Percentiles rank a stretch among this genome's conserved stretches.
These are phyloP conservation scores for Procapra przewalskii DNA, from an alignment of 2,113 vertebrate species.

Conservation along the genomic window DNA sequence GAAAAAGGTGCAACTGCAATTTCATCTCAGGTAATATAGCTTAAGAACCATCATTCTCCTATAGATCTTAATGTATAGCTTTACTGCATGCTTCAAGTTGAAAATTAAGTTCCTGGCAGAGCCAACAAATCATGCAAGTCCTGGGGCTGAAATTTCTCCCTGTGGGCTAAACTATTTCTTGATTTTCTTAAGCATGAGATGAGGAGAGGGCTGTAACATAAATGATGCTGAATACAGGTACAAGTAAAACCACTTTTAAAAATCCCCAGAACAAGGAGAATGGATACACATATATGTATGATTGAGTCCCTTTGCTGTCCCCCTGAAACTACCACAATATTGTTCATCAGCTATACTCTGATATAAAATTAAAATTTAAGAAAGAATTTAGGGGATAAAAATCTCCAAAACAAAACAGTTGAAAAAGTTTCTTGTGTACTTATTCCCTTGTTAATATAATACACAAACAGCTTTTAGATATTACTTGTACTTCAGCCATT, in stretches of 20 bases:
- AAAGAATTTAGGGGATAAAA: background rate
- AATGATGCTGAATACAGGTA: background rate
- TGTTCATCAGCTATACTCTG: background rate
- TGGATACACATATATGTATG: background rate
- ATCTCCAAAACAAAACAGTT: background rate
- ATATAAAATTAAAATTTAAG: background rate
- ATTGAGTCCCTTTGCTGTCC: background rate
- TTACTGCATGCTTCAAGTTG: background rate
- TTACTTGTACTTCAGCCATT: background rate
- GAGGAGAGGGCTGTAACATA: background rate
- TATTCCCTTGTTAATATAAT: background rate
- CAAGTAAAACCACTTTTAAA: background rate
- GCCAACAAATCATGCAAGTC: background rate
- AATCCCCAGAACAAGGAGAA: background rate
- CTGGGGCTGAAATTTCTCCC: background rate
- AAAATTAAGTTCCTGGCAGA: background rate
- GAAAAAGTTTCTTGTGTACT: background rate
- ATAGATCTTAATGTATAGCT: background rate
- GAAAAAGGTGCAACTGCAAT: background rate
- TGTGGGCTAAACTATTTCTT: background rate
- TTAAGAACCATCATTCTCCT: background rate
- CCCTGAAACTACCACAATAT: background rate
- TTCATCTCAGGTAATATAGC: background rate
- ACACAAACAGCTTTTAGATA: background rate
- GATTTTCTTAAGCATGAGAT: background rate